Base-by-base conservation (phyloP, 2,797 vertebrate genomes). In the Anniella stebbinsi region DNA sequence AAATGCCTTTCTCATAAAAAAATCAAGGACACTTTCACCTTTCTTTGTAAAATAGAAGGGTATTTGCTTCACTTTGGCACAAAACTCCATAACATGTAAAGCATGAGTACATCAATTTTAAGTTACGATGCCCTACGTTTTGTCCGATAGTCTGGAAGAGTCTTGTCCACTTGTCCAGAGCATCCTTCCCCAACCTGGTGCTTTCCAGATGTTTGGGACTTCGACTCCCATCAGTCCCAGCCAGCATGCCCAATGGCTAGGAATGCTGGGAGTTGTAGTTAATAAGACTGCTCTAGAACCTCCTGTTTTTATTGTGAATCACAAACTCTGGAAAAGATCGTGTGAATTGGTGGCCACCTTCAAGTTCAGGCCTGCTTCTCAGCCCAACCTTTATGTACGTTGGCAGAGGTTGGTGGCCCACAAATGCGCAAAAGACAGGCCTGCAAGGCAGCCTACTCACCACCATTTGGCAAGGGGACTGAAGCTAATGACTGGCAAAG, bases 341-440 rank as follows among this genome's bases (percentile, higher is more conserved):
- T 70, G 73, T 63, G 89, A 91, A 93, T 38, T 1, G 11, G 86
- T 93, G 94, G 95, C 84, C 30, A 15, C 73, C 80, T 94, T 95
- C 94, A 91, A 70, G 91, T 92, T 88, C 33, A 91, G 95, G 88
- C 92, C 78, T 60, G 72, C 33, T 76, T 38, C 45, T 67, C 88
- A 93, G 69, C 73, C 77, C 69, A 91, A 7, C 63, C 38, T 41
- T 85, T 70, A 30, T 92, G 88, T 87, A 88, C 33, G 1, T 92
- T 95, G 0, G 3, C 70, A 82, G 6, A 23, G 0, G 57, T 84
- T 33, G 63, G 41, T 25, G 93, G 70, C 0, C 86, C 66, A 1
- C 96, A 96, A 91, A 96, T 95, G 94, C 30, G 94, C 89, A 92
- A 28, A n/a, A 91, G 86, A 84, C 94, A 92, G 92, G 78, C 86